Conservation (phyloP, 2,113 vertebrate species). For the Asarcornis scutulata region DNA sequence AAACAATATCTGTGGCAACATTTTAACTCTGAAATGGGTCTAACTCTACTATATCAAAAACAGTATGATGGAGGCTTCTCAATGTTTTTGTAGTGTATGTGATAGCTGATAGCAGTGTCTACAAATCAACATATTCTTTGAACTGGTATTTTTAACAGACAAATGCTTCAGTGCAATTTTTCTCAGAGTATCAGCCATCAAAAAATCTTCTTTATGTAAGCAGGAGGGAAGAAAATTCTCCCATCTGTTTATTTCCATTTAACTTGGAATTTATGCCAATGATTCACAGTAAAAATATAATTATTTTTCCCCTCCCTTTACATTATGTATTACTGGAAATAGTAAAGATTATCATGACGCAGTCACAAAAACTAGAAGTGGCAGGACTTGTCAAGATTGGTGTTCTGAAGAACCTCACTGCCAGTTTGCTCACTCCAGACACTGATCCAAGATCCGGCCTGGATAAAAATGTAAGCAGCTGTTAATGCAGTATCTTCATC, state of each 20-base stretch:
- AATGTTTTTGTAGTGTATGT: not conserved
- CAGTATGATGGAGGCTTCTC: not conserved
- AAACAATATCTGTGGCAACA: not conserved
- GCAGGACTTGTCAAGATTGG: conserved; percentile 86
- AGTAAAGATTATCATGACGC: conserved; percentile 83
- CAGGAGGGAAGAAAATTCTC: not conserved
- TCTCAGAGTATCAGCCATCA: not conserved
- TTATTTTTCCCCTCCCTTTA: not conserved
- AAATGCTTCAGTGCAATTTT: not conserved
- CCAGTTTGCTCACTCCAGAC: conserved; percentile 79
- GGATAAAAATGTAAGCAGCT: conserved; percentile 81
- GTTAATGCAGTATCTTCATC: not conserved
- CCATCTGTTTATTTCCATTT: not conserved
- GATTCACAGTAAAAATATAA: not conserved
- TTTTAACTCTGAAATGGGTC: not conserved
- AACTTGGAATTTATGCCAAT: accelerated
- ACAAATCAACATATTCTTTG: not conserved
- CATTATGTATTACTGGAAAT: conserved; percentile 82
- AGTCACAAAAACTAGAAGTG: conserved; percentile 72
- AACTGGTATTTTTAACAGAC: not conserved
- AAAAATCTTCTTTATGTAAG: not conserved
- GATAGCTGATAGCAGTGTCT: not conserved
- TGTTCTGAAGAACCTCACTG: conserved; percentile 78
- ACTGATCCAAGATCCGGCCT: conserved; percentile 77
- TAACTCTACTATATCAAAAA: not conserved